Evolutionary conservation across 2,797 vertebrate species (phyloP).

Genomic region (Aulostomus chinensis): DNA sequence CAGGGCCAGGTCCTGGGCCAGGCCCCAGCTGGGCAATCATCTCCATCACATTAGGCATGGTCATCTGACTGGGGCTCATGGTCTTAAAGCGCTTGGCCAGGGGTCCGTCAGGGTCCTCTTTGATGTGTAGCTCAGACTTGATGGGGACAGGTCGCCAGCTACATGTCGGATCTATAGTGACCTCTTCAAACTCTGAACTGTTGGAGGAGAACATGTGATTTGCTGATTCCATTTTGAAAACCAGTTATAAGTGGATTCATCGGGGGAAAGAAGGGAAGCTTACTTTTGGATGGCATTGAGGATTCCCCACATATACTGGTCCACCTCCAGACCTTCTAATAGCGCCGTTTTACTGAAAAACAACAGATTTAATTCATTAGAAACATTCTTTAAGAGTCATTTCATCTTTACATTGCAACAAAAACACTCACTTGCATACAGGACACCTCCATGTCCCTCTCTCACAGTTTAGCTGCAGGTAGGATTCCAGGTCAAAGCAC

Average conservation of each 20-base stretch:
- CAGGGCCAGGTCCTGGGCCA: constrained; percentile 83
- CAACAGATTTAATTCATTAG: background rate
- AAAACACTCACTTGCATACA: constrained; percentile 93
- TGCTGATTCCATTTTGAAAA: too few relatives aligned
- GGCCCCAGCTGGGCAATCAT: constrained; percentile 96
- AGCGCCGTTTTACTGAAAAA: constrained; percentile 93
- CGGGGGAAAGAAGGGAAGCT: constrained; percentile 31
- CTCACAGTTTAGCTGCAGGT: constrained; percentile 98
- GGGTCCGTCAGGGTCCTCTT: constrained; percentile 96
- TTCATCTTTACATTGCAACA: background rate
- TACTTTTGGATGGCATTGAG: constrained; percentile 99
- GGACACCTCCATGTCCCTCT: constrained; percentile 99
- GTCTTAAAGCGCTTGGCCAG: constrained; percentile 98
- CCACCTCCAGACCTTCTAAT: constrained; percentile 96
- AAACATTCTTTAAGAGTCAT: background rate
- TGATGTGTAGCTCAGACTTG: constrained; percentile 98
- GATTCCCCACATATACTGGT: constrained; percentile 99
- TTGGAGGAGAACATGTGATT: background rate
- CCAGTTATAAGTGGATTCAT: background rate
- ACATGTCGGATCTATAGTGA: constrained; percentile 97
- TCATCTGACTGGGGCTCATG: constrained; percentile 99
- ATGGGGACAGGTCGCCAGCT: constrained; percentile 98
- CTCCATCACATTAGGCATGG: constrained; percentile 98
- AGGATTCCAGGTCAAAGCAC: constrained; percentile 99
- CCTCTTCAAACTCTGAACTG: constrained; percentile 98